Conservation (phyloP, 2,888 invertebrate species). For the Catotricha subobsoleta region DNA sequence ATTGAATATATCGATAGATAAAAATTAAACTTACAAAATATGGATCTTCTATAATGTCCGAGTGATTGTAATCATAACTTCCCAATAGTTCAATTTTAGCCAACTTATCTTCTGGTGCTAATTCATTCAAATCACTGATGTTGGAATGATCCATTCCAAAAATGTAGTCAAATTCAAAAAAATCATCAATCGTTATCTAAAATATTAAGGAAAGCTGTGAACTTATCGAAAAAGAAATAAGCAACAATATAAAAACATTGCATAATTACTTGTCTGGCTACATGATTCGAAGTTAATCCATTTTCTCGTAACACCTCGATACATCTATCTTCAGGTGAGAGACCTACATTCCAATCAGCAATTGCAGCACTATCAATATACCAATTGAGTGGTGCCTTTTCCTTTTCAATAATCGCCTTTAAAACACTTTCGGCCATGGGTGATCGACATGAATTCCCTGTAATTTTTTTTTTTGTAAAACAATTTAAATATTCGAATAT, state of each 20-base stretch:
- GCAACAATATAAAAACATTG: too few relatives aligned
- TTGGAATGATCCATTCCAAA: constrained; percentile 88
- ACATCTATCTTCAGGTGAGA: constrained; percentile 51
- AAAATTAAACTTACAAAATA: constrained; percentile 53
- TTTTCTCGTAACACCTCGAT: constrained; percentile 36
- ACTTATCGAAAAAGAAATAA: too few relatives aligned
- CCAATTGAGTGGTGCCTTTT: constrained; percentile 35
- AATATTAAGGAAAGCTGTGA: constrained; percentile 16
- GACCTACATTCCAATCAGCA: constrained; percentile 70
- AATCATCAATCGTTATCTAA: constrained; percentile 56
- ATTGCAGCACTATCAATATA: constrained; percentile 76
- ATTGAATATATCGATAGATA: constrained; percentile 2
- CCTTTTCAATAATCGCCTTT: constrained; percentile 23
- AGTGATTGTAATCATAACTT: constrained; percentile 59
- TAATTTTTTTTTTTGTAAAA: constrained; percentile 1
- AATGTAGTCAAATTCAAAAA: constrained; percentile 61
- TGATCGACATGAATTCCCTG: constrained; percentile 87
- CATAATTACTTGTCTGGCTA: constrained; percentile 35
- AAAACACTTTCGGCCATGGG: constrained; percentile 89
- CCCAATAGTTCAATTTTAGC: constrained; percentile 64
- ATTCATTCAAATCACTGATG: constrained; percentile 42
- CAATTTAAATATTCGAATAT: background rate
- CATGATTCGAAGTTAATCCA: constrained; percentile 40
- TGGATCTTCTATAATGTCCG: constrained; percentile 68
- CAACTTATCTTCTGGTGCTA: constrained; percentile 40